Conservation (phyloP, 2,888 invertebrate genomes). For the Cabera pusaria region DNA sequence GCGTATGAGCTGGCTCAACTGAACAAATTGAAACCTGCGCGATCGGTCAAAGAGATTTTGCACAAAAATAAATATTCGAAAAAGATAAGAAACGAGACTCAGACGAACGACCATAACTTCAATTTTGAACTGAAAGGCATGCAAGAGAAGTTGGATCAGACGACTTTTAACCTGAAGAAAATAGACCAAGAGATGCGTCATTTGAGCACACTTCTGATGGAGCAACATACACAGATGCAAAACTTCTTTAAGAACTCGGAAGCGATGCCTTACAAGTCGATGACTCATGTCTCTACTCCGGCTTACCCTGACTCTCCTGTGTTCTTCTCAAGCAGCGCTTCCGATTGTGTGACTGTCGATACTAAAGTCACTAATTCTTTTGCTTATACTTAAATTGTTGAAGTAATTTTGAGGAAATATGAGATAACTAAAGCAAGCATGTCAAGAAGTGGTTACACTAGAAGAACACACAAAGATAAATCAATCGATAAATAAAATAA, state of each 20-base stretch:
- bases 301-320: conserved; percentile 61
- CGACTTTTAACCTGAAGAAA: conserved; percentile 87
- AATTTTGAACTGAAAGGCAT: conserved; percentile 84
- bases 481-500: no score
- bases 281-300: conserved; percentile 45
- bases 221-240: conserved; percentile 67
- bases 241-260: conserved; percentile 57
- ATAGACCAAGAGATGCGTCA: conserved; percentile 88
- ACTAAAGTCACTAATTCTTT: no score
- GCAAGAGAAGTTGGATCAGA: conserved; percentile 87
- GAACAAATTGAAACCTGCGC: conserved; percentile 86
- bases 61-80: conserved; percentile 84
- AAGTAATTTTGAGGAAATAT: no score
- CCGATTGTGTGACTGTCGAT: no score
- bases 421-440: no score
- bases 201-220: conserved; percentile 78
- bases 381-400: no score
- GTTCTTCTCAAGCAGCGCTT: conserved; percentile 44
- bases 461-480: no score
- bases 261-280: conserved; percentile 44
- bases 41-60: conserved; percentile 85
- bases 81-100: conserved; percentile 83
- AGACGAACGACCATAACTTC: conserved; percentile 68
- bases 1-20: conserved; percentile 91
- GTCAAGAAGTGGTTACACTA: no score